phyloP scores from a whole-genome alignment of 2,888 invertebrate species.

The Hydriomena furcata region DNA sequence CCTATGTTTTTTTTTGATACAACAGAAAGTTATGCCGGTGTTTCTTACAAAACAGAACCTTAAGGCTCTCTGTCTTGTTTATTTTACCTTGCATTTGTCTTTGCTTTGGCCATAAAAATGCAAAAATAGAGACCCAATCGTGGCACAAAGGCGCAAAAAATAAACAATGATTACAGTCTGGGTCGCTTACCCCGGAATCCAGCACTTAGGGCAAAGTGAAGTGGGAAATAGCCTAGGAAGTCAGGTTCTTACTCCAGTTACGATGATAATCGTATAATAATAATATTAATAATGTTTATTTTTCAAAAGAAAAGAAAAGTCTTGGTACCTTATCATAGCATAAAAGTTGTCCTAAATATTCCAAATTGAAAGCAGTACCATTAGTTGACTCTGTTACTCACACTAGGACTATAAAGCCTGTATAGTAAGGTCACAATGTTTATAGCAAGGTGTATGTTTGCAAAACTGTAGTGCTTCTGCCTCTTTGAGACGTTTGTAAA shows the following conservation, averaged over 20 bases:
- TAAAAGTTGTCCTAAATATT: too few species aligned
- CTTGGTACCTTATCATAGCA: too few species aligned
- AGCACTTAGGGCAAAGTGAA: constrained; percentile 21
- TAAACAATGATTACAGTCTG: constrained; percentile 30
- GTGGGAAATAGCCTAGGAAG: neutral
- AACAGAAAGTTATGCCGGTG: neutral
- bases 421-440: too few species aligned
- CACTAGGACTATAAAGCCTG: too few species aligned
- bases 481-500: too few species aligned
- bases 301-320: too few species aligned
- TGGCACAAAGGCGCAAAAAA: constrained; percentile 28
- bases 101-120: constrained; percentile 22
- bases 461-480: too few species aligned
- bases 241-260: neutral
- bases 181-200: constrained; percentile 30
- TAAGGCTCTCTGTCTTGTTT: constrained; percentile 11
- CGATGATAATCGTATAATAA: neutral
- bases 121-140: constrained; percentile 30
- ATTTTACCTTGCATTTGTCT: constrained; percentile 28
- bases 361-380: too few species aligned
- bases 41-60: neutral
- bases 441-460: too few species aligned
- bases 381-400: too few species aligned
- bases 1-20: too few species aligned
- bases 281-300: too few species aligned